Conservation (phyloP, 2,888 invertebrate genomes). For the Mactromeris polynyma region DNA sequence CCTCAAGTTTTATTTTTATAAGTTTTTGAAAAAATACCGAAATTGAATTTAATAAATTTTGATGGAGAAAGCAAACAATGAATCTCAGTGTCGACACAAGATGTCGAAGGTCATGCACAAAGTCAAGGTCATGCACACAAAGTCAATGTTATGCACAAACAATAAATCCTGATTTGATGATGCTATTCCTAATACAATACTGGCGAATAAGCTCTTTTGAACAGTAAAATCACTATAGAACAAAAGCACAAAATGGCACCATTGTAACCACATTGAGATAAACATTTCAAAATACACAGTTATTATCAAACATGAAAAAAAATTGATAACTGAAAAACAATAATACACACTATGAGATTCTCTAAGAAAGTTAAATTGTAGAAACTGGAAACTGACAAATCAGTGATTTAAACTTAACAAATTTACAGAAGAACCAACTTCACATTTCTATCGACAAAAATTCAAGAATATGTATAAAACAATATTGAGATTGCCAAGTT, state of each 20-base stretch:
- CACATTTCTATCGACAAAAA: too few relatives aligned
- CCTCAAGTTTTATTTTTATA: too few relatives aligned
- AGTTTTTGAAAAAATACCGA: too few relatives aligned
- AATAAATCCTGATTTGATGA: neutral
- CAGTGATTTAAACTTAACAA: too few relatives aligned
- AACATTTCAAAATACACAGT: neutral
- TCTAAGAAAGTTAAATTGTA: too few relatives aligned
- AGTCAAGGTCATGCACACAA: neutral
- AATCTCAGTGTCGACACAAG: neutral
- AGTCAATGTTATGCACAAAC: too few relatives aligned
- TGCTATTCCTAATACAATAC: neutral
- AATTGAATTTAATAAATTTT: too few relatives aligned
- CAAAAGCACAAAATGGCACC: neutral
- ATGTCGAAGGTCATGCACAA: neutral
- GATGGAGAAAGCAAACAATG: too few relatives aligned
- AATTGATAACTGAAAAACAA: neutral
- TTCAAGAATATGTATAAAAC: too few relatives aligned
- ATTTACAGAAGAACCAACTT: too few relatives aligned
- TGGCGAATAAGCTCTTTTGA: neutral
- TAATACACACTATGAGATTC: too few relatives aligned
- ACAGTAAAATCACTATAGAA: neutral
- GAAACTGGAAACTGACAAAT: too few relatives aligned
- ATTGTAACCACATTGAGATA: neutral
- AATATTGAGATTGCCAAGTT: neutral
- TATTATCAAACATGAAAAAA: neutral